Base-by-base conservation (phyloP, 2,888 invertebrate genomes). In the Branchinecta sandiegonensis region DNA sequence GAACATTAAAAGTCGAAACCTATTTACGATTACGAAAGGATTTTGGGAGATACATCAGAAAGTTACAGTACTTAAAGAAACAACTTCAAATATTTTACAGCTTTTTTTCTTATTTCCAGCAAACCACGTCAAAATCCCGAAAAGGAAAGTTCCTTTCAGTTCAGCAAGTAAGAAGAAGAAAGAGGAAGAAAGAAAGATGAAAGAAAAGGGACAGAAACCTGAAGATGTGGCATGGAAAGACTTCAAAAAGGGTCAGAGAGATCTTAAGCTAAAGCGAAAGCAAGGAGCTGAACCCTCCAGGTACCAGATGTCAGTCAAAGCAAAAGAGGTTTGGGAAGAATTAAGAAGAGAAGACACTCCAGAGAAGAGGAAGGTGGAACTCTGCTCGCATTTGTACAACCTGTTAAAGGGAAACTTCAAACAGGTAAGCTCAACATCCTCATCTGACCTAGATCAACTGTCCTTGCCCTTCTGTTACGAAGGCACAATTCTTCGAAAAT, bases 341-440 rank as follows among this genome's bases (percentile, higher is more conserved):
- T 65, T 74, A 10, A 71, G 74, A 9, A 68, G 71, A 14, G 71
- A 72, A 12, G 71, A 73, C 9, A 72, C 73, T 46, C 70, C 70
- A 17, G 69, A 70, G 65, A 71, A 70, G 6, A 70, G 71, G 10
- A 70, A 71, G 17, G 48, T 66, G 17, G 67, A 71, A 64, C 70
- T 73, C 46, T 68, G 71, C 47, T 65, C 70, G 46, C 74, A 78
- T 48, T 72, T 79, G 64, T 75, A 75, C 47, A 66, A 66, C 46
- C 73, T 78, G 69, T 76, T 80, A 12, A 74, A 76, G 72, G 81
- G 80, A 14, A 78, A 79, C 67, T 76, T 77, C 64, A 75, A 76
- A 68, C 75, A 77, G 74, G 76, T 76, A 72, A 65, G 69, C 69
- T 9, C 37, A 63, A 37, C 14, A 2, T 67, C 17, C 8, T 47